Evolutionary conservation across 2,888 invertebrate species (phyloP), one percentile per base, ranked within the genome.

Genomic region (Argyresthia albistria): DNA sequence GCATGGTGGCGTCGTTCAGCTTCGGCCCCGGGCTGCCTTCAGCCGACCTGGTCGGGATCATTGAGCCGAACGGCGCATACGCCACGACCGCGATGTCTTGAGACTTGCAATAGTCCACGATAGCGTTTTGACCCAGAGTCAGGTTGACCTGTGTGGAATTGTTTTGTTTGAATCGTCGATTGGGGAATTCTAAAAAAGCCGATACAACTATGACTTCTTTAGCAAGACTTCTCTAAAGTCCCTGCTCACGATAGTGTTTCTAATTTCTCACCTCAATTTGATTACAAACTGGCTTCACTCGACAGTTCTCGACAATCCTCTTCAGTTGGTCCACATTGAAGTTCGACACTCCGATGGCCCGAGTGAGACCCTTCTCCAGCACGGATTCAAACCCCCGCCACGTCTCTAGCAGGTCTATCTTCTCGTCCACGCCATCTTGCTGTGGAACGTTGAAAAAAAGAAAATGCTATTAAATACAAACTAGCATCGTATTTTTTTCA

Each of bases 341-440:
- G 78, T 96, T 96, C 51, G 95, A 94, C 0, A 96, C 75, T 0
- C 96, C 96, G 55, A 96, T 94, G 52, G 91, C 89, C 62, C 89
- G 92, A 0, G 89, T 81, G 8, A 94, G 76, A 0, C 93, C 93
- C 54, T 88, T 73, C 39, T 88, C 74, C 16, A 91, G 88, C 53
- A 91, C 91, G 46, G 91, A 88, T 73, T 95, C 95, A 89, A 96
- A 90, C 4, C 90, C 95, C 59, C 89, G 83, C 91, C 93, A 94
- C 0, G 93, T 92, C 61, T 93, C 95, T 9, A 93, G 55, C 67
- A 91, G 95, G 70, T 95, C 93, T 0, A 90, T 89, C 60, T 93
- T 91, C 56, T 90, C 90, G 61, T 86, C 89, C 0, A 69, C 71
- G 0, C 81, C 84, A 0, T 83, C 72, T 64, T 64, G 58, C 87